phyloP scores from a whole-genome alignment of 2,797 vertebrate species.

The Danio albolineatus region DNA sequence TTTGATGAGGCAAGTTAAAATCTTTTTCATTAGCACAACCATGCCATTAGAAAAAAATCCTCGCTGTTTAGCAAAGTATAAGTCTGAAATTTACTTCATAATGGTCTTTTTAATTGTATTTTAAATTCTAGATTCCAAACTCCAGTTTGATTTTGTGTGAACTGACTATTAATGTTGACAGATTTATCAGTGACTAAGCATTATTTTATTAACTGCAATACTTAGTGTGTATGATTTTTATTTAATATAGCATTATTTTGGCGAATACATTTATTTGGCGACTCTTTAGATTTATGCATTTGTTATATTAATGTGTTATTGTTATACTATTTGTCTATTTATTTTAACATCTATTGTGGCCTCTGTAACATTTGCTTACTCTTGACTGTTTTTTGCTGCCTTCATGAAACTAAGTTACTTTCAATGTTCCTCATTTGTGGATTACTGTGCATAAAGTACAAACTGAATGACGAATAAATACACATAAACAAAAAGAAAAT shows the following conservation, averaged over 20 bases:
- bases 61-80: no score
- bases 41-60: no score
- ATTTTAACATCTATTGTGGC: background rate
- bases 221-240: no score
- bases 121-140: background rate
- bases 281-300: no score
- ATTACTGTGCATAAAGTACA: background rate
- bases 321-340: no score
- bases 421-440: background rate
- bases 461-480: background rate
- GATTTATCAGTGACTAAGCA: background rate
- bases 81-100: no score
- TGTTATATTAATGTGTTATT: no score
- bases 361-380: background rate
- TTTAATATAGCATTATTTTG: background rate
- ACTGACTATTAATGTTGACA: background rate
- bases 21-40: no score
- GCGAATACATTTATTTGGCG: background rate
- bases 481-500: no score
- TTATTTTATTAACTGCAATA: background rate
- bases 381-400: background rate
- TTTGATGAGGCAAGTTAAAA: no score
- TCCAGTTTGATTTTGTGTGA: no score
- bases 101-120: no score
- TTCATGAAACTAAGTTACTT: background rate